A percentile compares a stretch with the other conserved stretches of the same genome.
These are phyloP conservation scores for Eospalax fontanierii DNA, from an alignment of 2,797 vertebrate genomes.

Conservation along the genomic window DNA sequence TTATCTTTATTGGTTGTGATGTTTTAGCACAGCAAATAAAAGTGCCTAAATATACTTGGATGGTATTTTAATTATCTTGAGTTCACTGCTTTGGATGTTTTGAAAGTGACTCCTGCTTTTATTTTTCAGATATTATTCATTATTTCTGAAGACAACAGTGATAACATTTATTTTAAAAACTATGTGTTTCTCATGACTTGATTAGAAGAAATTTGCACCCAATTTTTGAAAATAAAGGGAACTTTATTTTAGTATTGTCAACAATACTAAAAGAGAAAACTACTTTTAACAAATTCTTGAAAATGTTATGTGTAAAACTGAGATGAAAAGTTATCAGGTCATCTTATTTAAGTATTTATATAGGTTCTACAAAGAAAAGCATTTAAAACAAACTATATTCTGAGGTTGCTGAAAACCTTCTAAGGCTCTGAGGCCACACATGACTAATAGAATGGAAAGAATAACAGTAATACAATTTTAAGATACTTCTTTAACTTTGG, in stretches of 20 bases:
- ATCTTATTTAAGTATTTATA: slow-evolving; percentile 36
- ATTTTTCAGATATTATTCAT: background rate
- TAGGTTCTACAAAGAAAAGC: slow-evolving; percentile 52
- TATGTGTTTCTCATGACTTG: background rate
- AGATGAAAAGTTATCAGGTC: background rate
- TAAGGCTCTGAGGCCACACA: background rate
- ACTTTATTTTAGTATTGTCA: background rate
- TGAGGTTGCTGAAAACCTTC: slow-evolving; percentile 24
- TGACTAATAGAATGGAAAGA: slow-evolving; percentile 24
- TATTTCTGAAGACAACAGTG: accelerated
- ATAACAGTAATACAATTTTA: slow-evolving; percentile 9
- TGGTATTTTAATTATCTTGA: background rate
- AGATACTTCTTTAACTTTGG: slow-evolving; percentile 8
- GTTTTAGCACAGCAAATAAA: no score
- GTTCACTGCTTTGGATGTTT: background rate
- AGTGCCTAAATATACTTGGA: no score
- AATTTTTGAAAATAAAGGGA: background rate
- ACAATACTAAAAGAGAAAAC: background rate
- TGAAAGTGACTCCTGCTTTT: background rate
- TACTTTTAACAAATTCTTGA: background rate
- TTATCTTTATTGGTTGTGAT: no score
- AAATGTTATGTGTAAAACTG: background rate
- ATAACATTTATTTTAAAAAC: background rate
- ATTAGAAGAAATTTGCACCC: background rate
- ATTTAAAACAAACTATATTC: slow-evolving; percentile 45